Percentiles rank a stretch among this genome's conserved stretches.
These are phyloP conservation scores for Ericerus pela DNA, from an alignment of 1,140 invertebrate genomes.

Conservation along the genomic window DNA sequence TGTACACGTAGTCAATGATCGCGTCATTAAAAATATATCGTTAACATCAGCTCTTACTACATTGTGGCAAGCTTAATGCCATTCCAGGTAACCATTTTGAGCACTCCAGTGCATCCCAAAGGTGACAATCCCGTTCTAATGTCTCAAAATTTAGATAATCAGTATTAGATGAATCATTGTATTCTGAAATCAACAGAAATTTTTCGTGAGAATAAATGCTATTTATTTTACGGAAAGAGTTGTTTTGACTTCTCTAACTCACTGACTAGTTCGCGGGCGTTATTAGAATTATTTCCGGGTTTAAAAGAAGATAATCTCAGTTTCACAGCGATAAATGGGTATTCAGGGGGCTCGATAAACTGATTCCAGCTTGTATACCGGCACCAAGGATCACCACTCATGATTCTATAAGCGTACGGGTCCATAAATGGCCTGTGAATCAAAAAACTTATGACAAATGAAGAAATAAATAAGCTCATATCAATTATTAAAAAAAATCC, in stretches of 20 bases:
- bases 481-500: too few relatives aligned
- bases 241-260: not conserved
- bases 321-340: not conserved
- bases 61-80: too few relatives aligned
- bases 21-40: too few relatives aligned
- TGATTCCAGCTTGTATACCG: not conserved
- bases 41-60: too few relatives aligned
- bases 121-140: constrained; percentile 51
- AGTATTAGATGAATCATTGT: constrained; percentile 51
- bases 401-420: not conserved
- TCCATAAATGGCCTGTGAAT: too few relatives aligned
- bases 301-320: not conserved
- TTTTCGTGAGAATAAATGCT: not conserved
- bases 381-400: not conserved
- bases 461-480: too few relatives aligned
- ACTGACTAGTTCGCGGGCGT: not conserved
- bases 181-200: constrained; percentile 37
- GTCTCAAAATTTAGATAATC: constrained; percentile 58
- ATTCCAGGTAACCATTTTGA: constrained; percentile 52
- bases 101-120: constrained; percentile 66
- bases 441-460: too few relatives aligned
- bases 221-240: not conserved
- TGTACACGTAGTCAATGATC: too few relatives aligned
- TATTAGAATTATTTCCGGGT: not conserved
- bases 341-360: not conserved